phyloP scores from a whole-genome alignment of 2,888 invertebrate species.

The Acleris emargana region DNA sequence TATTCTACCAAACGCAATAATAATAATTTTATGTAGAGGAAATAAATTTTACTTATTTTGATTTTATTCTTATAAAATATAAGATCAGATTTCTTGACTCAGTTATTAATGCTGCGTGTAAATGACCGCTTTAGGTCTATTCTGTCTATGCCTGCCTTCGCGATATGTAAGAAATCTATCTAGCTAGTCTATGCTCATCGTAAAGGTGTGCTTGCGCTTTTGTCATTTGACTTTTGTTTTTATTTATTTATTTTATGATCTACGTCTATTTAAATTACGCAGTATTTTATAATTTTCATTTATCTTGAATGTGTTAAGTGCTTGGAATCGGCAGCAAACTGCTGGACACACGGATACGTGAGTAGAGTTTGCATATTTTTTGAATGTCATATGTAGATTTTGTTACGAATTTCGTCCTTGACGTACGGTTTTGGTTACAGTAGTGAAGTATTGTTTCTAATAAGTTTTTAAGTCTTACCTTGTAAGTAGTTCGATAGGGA shows the following conservation, averaged over 20 bases:
- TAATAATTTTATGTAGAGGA: no score
- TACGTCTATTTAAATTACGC: constrained; percentile 33
- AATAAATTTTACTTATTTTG: no score
- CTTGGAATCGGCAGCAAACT: constrained; percentile 32
- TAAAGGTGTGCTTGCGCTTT: constrained; percentile 47
- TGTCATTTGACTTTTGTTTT: constrained; percentile 48
- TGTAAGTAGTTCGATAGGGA: neutral
- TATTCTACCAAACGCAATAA: no score
- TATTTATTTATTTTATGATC: constrained; percentile 45
- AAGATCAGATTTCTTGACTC: no score
- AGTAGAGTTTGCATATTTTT: constrained; percentile 40
- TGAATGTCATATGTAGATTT: constrained; percentile 45
- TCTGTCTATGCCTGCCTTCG: constrained; percentile 14
- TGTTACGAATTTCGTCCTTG: constrained; percentile 58
- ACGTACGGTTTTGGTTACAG: constrained; percentile 48
- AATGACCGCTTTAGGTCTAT: no score
- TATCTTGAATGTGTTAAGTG: constrained; percentile 44
- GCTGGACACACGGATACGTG: constrained; percentile 39
- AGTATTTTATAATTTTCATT: constrained; percentile 36
- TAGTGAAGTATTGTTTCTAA: constrained; percentile 6
- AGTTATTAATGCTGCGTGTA: no score
- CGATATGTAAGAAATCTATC: constrained; percentile 15
- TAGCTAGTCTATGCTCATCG: constrained; percentile 44
- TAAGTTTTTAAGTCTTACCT: neutral
- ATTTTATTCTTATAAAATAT: no score